Evolutionary conservation across 2,797 vertebrate genomes (phyloP), one percentile per base, ranked within the genome.

Genomic region (Acanthopagrus latus): DNA sequence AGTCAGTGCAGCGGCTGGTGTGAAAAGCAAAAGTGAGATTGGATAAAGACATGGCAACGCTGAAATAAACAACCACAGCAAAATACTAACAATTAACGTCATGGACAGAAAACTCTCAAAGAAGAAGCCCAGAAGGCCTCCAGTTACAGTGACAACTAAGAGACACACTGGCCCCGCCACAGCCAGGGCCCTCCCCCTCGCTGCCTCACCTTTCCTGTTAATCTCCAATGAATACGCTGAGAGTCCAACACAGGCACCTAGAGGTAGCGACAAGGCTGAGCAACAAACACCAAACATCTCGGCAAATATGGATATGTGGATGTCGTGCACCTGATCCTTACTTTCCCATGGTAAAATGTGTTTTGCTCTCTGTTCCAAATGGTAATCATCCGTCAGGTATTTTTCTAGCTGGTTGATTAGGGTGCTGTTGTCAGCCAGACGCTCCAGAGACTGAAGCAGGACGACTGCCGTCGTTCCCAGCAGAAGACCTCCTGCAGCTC

Each of bases 1-100:
- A 2, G 2, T 1, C 4, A 8, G 2, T 43, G 12, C 12, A 4
- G 9, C 1, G 21, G 0, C 2, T 43, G n/a, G 43, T 13, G 11
- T 44, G 43, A 44, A 44, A 4, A 44, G 12, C 4, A 44, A 14
- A 44, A 14, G 11, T 8, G 33, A 33, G 33, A 8, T 33, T 33
- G 33, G 33, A 8, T 33, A 8, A 8, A 33, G 33, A 33, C 33
- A 33, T 33, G 33, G 7, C 33, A 33, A 33, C 33, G 14, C 9
- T 27, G 21, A 14, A 27, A 55, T 2, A 2, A 56, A 12, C 13
- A 7, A 0, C 41, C 17, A 20, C 5, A 44, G 12, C 0, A 0
- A 3, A 12, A 46, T 0, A 46, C 2, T 3, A 27, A 13, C 17
- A 12, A 18, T 7, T 12, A 27, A 55, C 7, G 10, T 20, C 7